A percentile compares a stretch with the other conserved stretches of the same genome.
These are phyloP conservation scores for Sebastes hubbsi DNA, from an alignment of 2,797 vertebrate genomes.

Conservation along the genomic window DNA sequence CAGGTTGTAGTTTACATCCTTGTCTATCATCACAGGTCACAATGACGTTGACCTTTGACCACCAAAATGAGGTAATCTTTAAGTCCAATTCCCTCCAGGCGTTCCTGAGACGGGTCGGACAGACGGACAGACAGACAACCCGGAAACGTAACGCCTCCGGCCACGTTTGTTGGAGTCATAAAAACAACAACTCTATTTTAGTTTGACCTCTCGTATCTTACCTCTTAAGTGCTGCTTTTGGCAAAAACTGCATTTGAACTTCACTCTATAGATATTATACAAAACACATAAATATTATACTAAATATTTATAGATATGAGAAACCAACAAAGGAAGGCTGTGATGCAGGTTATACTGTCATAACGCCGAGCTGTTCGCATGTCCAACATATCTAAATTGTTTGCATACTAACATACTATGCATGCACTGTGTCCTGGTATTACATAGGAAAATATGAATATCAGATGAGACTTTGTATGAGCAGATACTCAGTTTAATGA, in stretches of 20 bases:
- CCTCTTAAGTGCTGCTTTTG: background rate
- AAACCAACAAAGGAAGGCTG: background rate
- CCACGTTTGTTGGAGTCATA: no score
- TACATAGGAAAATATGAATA: background rate
- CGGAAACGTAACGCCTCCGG: no score
- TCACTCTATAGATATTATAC: background rate
- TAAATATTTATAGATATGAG: background rate
- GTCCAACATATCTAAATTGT: background rate
- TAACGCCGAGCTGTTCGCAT: background rate
- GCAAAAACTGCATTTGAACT: conserved; percentile 5
- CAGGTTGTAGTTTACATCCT: no score
- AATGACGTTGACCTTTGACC: no score
- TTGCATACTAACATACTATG: background rate
- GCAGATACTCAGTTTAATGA: background rate
- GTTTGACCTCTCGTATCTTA: background rate
- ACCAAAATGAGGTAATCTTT: no score
- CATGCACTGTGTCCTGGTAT: background rate
- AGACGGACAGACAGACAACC: no score
- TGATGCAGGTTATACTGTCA: background rate
- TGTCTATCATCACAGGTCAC: no score
- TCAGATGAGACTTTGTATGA: background rate
- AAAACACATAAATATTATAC: background rate
- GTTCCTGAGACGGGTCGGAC: no score
- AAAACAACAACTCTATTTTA: background rate
- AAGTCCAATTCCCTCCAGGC: no score